A percentile compares a stretch with the other conserved stretches of the same genome.
phyloP scores from a whole-genome alignment of 1,140 invertebrate species.

The Drosophila sp. region DNA sequence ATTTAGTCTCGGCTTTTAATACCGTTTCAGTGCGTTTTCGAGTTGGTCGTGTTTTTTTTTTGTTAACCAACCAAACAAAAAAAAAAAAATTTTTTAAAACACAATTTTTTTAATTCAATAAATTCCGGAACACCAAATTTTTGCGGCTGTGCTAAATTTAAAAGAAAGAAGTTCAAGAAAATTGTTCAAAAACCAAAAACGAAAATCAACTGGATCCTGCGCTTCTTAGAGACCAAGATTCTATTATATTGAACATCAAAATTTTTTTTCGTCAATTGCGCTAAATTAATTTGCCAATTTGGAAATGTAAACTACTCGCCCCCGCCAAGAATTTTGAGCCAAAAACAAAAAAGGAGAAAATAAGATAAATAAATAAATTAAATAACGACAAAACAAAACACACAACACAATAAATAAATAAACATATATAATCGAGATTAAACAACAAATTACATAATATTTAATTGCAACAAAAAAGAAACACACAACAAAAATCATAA shows the following conservation, averaged over 20 bases:
- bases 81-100: conserved; percentile 22
- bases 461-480: conserved; percentile 41
- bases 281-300: conserved; percentile 10
- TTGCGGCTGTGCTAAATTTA: conserved; percentile 29
- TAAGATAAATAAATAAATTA: conserved; percentile 8
- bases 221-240: neutral
- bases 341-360: conserved; percentile 45
- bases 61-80: conserved; percentile 33
- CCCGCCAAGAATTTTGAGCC: conserved; percentile 54
- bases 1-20: conserved; percentile 82
- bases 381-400: no score
- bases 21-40: conserved; percentile 83
- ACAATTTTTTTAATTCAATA: conserved; percentile 8
- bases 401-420: neutral
- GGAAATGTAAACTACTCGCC: conserved; percentile 82
- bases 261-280: conserved; percentile 32
- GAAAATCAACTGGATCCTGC: neutral
- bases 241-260: conserved; percentile 14
- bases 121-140: conserved; percentile 14
- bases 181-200: neutral
- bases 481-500: conserved; percentile 38
- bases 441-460: conserved; percentile 47
- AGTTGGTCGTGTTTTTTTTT: conserved; percentile 80
- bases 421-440: conserved; percentile 18
- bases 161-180: conserved; percentile 12